phyloP scores from a whole-genome alignment of 2,113 vertebrate genomes.

The Choloepus hoffmanni region DNA sequence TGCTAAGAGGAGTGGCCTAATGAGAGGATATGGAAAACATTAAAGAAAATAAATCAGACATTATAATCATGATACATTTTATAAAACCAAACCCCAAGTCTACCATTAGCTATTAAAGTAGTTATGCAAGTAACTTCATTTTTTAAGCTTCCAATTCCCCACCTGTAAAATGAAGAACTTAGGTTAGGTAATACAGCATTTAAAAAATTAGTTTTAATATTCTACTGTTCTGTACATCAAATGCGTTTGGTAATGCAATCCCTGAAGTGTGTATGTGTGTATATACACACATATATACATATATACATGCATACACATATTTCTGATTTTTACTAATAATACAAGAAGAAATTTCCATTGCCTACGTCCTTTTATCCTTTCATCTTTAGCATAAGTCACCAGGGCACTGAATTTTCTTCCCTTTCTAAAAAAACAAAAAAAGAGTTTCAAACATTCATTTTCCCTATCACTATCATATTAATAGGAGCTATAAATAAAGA shows the following conservation, averaged over 20 bases:
- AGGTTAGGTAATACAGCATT: neutral
- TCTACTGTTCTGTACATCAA: neutral
- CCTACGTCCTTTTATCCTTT: neutral
- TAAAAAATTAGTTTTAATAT: neutral
- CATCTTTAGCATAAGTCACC: neutral
- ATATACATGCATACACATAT: too few species aligned
- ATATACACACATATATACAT: neutral
- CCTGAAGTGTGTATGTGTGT: neutral
- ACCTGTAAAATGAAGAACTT: neutral
- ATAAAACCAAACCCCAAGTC: slow-evolving; percentile 19
- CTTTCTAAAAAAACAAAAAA: neutral
- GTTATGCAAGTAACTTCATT: neutral
- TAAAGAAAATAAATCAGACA: neutral
- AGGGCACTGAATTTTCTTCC: neutral
- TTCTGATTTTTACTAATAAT: neutral
- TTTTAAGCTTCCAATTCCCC: neutral
- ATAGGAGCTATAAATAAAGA: slow-evolving; percentile 54
- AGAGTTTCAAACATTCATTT: slow-evolving; percentile 49
- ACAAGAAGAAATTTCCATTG: neutral
- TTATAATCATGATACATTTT: neutral
- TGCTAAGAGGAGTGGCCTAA: neutral
- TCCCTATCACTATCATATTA: slow-evolving; percentile 38
- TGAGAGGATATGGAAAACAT: neutral
- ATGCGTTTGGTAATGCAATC: neutral
- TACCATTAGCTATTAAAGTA: neutral